phyloP scores from a whole-genome alignment of 2,113 vertebrate genomes.

The Gymnobelideus leadbeateri region DNA sequence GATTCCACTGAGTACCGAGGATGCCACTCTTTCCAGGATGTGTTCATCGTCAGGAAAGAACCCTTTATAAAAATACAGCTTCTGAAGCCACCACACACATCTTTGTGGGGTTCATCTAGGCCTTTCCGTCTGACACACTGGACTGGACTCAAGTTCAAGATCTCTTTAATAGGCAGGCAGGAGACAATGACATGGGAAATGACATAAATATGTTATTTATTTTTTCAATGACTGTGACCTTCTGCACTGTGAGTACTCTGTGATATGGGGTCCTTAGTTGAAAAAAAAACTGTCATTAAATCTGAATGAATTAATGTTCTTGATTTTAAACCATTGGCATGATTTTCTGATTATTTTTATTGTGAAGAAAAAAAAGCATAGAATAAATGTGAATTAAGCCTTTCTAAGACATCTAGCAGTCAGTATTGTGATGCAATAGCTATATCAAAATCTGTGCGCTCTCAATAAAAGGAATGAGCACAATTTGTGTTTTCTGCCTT shows the following conservation, averaged over 20 bases:
- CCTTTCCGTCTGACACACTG: conserved; percentile 39
- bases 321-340: conserved; percentile 85
- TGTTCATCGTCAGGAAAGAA: background rate
- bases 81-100: conserved; percentile 38
- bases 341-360: conserved; percentile 84
- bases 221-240: conserved; percentile 94
- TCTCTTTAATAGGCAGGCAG: conserved; percentile 71
- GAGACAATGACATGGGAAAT: conserved; percentile 84
- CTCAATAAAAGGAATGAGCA: conserved; percentile 82
- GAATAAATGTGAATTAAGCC: conserved; percentile 82
- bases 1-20: background rate
- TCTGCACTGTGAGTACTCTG: conserved; percentile 98
- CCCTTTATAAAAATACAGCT: conserved; percentile 31
- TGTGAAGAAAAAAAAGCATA: conserved; percentile 83
- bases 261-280: conserved; percentile 93
- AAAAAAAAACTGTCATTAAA: conserved; percentile 84
- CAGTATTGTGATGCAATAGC: conserved; percentile 84
- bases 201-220: conserved; percentile 87
- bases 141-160: conserved; percentile 26
- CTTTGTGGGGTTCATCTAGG: conserved; percentile 49
- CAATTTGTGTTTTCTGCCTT: conserved; percentile 5
- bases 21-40: background rate
- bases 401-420: conserved; percentile 90
- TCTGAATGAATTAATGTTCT: conserved; percentile 82
- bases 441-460: conserved; percentile 76